Evolutionary conservation across 1,140 invertebrate species (phyloP).

Genomic region (Diabrotica virgifera): DNA sequence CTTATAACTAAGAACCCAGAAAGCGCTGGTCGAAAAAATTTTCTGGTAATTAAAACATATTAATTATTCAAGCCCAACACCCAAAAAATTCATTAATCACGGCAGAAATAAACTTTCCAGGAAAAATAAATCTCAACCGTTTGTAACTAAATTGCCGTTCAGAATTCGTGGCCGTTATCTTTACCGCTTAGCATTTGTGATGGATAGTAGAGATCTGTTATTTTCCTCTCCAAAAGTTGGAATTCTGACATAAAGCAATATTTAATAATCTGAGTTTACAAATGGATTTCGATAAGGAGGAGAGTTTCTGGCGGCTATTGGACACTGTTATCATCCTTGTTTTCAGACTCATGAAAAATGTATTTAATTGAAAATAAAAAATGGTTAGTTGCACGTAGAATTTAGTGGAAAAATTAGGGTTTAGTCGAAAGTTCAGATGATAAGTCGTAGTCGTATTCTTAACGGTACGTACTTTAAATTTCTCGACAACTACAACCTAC

Average conservation of each 20-base stretch:
- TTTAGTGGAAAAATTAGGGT: no score
- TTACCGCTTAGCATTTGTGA: conserved; percentile 19
- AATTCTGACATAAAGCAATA: conserved; percentile 30
- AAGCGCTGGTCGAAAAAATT: neutral
- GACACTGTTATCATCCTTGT: neutral
- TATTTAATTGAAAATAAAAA: no score
- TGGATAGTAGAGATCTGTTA: conserved; percentile 23
- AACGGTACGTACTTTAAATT: no score
- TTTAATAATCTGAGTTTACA: conserved; percentile 37
- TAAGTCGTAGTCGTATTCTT: no score
- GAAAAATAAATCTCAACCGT: conserved; percentile 3
- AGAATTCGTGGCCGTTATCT: conserved; percentile 19
- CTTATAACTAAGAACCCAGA: no score
- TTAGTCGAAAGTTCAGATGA: no score
- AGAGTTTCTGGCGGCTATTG: conserved; percentile 20
- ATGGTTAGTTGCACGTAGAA: no score
- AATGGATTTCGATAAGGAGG: conserved; percentile 26
- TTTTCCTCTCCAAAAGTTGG: conserved; percentile 22
- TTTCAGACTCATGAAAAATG: no score
- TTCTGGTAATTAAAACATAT: conserved; percentile 3
- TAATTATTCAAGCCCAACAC: conserved; percentile 2
- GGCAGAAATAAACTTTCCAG: neutral
- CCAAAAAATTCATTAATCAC: conserved; percentile 3
- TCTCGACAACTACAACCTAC: no score
- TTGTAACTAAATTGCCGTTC: conserved; percentile 15